Conservation (phyloP, 2,888 invertebrate genomes). For the Acheta domesticus region DNA sequence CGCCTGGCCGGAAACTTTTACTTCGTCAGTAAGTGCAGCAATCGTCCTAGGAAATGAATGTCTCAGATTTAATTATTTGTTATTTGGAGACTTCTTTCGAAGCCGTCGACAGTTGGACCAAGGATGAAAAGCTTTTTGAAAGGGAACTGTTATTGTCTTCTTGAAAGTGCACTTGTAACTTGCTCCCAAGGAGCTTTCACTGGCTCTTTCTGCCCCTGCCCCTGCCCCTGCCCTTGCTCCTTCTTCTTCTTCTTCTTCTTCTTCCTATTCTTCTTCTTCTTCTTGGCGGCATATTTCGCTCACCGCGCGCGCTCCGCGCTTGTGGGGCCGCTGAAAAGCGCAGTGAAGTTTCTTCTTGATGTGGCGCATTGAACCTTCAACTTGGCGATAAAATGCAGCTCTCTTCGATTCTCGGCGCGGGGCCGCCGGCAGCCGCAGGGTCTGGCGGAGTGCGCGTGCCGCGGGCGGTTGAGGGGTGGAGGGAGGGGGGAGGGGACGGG, state of each 20-base stretch:
- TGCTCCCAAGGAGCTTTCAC: background rate
- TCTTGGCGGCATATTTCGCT: background rate
- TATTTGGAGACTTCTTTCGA: slow-evolving; percentile 18
- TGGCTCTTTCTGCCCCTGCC: background rate
- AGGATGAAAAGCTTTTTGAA: slow-evolving; percentile 18
- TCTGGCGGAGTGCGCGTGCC: background rate
- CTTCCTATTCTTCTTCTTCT: background rate
- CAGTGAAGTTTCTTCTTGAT: background rate
- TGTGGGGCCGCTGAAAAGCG: background rate
- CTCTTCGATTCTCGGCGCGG: background rate
- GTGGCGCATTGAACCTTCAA: background rate
- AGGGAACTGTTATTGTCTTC: background rate
- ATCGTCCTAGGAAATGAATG: slow-evolving; percentile 9
- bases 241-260: background rate
- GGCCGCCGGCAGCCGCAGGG: background rate
- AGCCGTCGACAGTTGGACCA: background rate
- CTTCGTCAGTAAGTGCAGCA: slow-evolving; percentile 3
- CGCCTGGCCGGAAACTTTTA: background rate
- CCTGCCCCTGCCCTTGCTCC: background rate
- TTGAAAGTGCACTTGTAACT: background rate
- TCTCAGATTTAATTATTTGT: slow-evolving; percentile 18
- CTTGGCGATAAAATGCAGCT: background rate
- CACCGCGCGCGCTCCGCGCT: background rate
- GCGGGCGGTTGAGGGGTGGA: too few species aligned
- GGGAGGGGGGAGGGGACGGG: too few species aligned